Conservation (phyloP, 1,140 invertebrate species). For the Macrosteles quadrilineatus region DNA sequence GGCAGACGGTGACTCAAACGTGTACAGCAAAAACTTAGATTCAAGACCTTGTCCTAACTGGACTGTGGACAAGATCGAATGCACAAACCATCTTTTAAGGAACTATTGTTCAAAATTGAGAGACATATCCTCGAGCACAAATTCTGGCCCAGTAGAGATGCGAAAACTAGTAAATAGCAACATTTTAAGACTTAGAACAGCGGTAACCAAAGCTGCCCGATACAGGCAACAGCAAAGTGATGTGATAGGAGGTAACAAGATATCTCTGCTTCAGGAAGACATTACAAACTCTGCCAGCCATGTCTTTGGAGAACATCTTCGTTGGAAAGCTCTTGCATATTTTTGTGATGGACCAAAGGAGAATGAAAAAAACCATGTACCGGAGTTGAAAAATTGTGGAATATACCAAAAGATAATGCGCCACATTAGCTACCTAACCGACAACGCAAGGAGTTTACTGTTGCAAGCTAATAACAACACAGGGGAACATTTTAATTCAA, state of each 20-base stretch:
- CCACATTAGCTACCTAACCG: not conserved
- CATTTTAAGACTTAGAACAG: not conserved
- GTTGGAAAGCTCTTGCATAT: not conserved
- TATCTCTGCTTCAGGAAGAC: not conserved
- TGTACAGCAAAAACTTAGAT: not conserved
- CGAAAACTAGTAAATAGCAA: not conserved
- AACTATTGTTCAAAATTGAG: not conserved
- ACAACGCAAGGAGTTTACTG: not conserved
- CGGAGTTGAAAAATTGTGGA: not conserved
- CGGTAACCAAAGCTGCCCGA: not conserved
- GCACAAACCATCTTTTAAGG: not conserved
- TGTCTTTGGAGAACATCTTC: not conserved
- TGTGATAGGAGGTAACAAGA: not conserved
- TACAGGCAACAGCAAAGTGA: not conserved
- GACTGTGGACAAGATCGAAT: not conserved
- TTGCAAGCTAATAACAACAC: not conserved
- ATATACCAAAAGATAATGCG: not conserved
- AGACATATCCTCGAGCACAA: not conserved
- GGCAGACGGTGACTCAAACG: not conserved
- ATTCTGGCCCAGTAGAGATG: not conserved
- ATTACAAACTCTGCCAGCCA: too few species aligned
- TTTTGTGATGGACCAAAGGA: too few species aligned
- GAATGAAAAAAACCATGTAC: not conserved
- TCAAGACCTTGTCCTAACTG: not conserved
- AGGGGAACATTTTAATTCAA: constrained; percentile 2